Evolutionary conservation across 2,113 vertebrate genomes (phyloP), one percentile per base, ranked within the genome.

Genomic region (Lophotis ruficrista): DNA sequence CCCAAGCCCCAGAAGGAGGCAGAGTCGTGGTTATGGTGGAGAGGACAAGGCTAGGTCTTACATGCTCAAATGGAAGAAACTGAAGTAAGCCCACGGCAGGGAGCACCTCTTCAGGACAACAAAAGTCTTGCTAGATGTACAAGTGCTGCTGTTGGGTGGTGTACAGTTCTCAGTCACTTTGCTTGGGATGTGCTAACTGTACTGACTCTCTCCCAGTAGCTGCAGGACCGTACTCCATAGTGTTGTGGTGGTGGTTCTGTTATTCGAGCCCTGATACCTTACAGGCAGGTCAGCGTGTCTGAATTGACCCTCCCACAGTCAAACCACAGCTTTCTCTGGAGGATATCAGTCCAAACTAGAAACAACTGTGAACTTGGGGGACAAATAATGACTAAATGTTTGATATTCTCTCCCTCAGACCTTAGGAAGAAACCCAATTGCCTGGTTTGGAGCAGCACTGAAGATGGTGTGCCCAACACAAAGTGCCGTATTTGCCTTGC

Each of bases 61-160:
- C 5, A 5, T 53, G 83, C 45, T 22, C n/a, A 35, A 43, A 35
- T 21, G 41, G 25, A 93, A 71, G 56, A 47, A 91, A 50, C 1
- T 31, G 7, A 73, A 89, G 38, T 5, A 91, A 71, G 33, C 6
- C 17, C 9, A 18, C 0, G 0, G 14, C 17, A 62, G 54, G n/a
- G 8, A 80, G 5, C 10, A 21, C 38, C 4, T 84, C 84, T 75
- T 51, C 38, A 78, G 69, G n/a, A 9, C 35, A 69, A 22, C 9
- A 62, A 24, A 81, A 65, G 3, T 33, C 37, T 80, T 72, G 14
- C 20, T 62, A 12, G 47, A 41, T 53, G 24, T 41, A 7, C 6
- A 28, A 48, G 15, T 16, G 31, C n/a, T 61, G 47, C 15, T 4
- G 8, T 38, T 58, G 7, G 19, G 25, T 76, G 48, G 7, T 0